phyloP scores from a whole-genome alignment of 2,113 vertebrate genomes.

The Hyaena hyaena region DNA sequence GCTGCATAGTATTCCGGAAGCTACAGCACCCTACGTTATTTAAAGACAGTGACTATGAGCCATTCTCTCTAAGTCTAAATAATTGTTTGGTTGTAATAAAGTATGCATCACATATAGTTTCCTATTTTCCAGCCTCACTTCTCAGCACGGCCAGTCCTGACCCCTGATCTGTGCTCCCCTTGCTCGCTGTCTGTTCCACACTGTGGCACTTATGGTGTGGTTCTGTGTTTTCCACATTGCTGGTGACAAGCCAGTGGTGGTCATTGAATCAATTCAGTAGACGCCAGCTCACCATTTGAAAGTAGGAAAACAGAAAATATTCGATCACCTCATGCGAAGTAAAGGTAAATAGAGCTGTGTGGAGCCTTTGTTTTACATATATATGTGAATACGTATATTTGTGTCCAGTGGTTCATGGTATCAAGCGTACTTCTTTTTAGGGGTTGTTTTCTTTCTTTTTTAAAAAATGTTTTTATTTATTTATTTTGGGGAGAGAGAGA shows the following conservation, averaged over 20 bases:
- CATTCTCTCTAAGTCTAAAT: not conserved
- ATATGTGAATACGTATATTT: rapidly evolving
- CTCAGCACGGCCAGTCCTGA: not conserved
- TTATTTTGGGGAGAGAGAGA: too few relatives aligned
- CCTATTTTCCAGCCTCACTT: not conserved
- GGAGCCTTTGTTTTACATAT: not conserved
- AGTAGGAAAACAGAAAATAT: not conserved
- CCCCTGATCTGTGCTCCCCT: not conserved
- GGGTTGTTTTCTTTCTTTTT: too few relatives aligned
- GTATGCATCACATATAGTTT: not conserved
- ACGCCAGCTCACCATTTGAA: not conserved
- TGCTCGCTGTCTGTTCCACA: not conserved
- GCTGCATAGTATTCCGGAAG: not conserved
- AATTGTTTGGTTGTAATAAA: not conserved
- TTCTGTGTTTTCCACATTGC: not conserved
- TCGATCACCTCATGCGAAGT: not conserved
- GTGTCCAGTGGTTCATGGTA: not conserved
- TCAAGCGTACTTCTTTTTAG: not conserved
- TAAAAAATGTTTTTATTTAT: too few relatives aligned
- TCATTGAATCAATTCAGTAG: not conserved
- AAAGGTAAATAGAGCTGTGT: not conserved
- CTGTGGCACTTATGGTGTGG: not conserved
- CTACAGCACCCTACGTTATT: not conserved
- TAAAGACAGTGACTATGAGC: not conserved
- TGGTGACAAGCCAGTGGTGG: not conserved